Evolutionary conservation across 1,140 invertebrate genomes (phyloP).

Genomic region (Drosophila kurseongensis): DNA sequence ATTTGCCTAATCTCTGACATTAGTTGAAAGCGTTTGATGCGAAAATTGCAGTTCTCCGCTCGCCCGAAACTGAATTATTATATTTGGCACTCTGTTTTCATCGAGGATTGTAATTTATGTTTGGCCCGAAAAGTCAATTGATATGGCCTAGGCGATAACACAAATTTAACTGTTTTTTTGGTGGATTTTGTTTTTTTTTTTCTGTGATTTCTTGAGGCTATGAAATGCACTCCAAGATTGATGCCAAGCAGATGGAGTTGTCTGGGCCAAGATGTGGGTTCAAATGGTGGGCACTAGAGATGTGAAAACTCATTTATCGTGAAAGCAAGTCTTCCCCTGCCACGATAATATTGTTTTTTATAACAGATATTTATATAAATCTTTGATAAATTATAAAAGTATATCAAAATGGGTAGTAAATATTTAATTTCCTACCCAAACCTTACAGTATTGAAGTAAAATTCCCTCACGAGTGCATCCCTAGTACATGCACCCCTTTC

Average conservation of each 20-base stretch:
- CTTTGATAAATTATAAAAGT: no score
- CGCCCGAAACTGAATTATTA: slow-evolving; percentile 67
- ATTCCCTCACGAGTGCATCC: not conserved
- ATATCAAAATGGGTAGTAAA: no score
- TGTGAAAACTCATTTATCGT: not conserved
- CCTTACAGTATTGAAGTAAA: not conserved
- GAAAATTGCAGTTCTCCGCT: slow-evolving; percentile 62
- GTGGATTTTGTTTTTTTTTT: slow-evolving; percentile 3
- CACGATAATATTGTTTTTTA: not conserved
- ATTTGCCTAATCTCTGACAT: slow-evolving; percentile 71
- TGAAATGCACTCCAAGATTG: slow-evolving; percentile 48
- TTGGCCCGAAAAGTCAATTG: slow-evolving; percentile 78
- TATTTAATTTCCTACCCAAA: no score
- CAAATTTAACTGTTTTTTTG: slow-evolving; percentile 60
- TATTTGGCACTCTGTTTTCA: slow-evolving; percentile 65
- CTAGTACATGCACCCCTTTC: not conserved
- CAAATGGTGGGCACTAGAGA: slow-evolving; percentile 35
- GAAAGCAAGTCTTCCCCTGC: not conserved
- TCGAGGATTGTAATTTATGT: slow-evolving; percentile 65
- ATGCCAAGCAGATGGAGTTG: slow-evolving; percentile 66
- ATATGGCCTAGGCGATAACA: slow-evolving; percentile 74
- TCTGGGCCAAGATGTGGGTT: slow-evolving; percentile 64
- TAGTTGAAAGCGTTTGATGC: slow-evolving; percentile 68
- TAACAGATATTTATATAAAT: not conserved
- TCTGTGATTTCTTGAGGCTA: slow-evolving; percentile 23